These are phyloP conservation scores for Albula goreensis DNA, from an alignment of 2,113 vertebrate species.

Conservation along the genomic window DNA sequence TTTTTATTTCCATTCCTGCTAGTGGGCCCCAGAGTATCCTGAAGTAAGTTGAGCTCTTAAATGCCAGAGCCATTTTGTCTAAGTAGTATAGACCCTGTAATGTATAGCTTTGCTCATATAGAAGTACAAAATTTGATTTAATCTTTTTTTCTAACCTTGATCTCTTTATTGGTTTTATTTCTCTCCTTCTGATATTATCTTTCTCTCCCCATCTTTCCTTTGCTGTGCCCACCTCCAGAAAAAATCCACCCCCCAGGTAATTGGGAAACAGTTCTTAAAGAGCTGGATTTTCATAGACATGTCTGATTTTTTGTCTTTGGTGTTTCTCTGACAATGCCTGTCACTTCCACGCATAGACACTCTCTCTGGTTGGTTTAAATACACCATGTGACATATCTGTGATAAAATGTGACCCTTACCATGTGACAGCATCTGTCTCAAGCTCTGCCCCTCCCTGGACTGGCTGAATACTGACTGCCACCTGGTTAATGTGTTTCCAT, in stretches of 20 bases:
- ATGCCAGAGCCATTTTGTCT: not conserved
- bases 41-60: slow-evolving; percentile 59
- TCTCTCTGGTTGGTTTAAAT: not conserved
- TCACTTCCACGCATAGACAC: not conserved
- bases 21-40: slow-evolving; percentile 66
- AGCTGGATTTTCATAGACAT: not conserved
- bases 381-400: not conserved
- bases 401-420: not conserved
- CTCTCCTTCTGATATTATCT: slow-evolving; percentile 23
- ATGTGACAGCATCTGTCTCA: not conserved
- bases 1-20: slow-evolving; percentile 21
- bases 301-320: not conserved
- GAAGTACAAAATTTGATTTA: too few species aligned
- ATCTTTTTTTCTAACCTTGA: not conserved
- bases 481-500: not conserved
- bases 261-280: too few species aligned
- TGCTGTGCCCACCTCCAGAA: slow-evolving; percentile 51
- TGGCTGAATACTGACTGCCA: not conserved
- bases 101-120: too few species aligned
- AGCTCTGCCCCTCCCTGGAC: too few species aligned
- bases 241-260: slow-evolving; percentile 80
- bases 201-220: not conserved
- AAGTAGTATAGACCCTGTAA: not conserved
- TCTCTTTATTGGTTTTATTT: not conserved
- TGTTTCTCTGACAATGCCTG: not conserved